phyloP scores from a whole-genome alignment of 1,140 invertebrate species.

The Leptoteleia sp. region DNA sequence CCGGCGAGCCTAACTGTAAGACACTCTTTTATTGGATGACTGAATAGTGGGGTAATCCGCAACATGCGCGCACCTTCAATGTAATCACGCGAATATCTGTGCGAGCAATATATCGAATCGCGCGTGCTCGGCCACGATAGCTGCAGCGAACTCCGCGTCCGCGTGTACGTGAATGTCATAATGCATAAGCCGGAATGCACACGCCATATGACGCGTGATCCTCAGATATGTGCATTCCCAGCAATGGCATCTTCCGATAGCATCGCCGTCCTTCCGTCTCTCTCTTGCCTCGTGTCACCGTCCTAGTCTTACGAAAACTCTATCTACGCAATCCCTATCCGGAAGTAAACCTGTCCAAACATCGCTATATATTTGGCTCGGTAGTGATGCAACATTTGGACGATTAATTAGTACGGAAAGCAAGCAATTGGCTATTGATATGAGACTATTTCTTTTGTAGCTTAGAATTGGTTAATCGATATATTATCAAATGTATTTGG shows the following conservation, averaged over 20 bases:
- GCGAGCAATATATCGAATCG: constrained; percentile 44
- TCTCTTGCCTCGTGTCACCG: not conserved
- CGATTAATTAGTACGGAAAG: too few species aligned
- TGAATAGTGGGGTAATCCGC: constrained; percentile 42
- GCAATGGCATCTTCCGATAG: constrained; percentile 49
- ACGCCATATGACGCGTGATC: constrained; percentile 44
- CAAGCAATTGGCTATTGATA: too few species aligned
- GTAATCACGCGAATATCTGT: constrained; percentile 37
- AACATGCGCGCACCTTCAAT: constrained; percentile 30
- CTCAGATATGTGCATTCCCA: constrained; percentile 25
- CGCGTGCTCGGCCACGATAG: constrained; percentile 20
- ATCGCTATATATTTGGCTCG: too few species aligned
- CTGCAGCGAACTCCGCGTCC: not conserved
- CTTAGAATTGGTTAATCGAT: too few species aligned
- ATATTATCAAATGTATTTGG: too few species aligned
- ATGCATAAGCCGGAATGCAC: constrained; percentile 40
- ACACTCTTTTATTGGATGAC: constrained; percentile 36
- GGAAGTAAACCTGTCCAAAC: too few species aligned
- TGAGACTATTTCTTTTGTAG: too few species aligned
- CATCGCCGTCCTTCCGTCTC: constrained; percentile 8
- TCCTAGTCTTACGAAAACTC: too few species aligned
- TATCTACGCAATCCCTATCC: too few species aligned
- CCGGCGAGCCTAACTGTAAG: constrained; percentile 31
- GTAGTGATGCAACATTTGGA: too few species aligned
- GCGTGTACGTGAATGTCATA: constrained; percentile 24